Conservation (phyloP, 2,113 vertebrate genomes). For the Eubucco bourcierii region DNA sequence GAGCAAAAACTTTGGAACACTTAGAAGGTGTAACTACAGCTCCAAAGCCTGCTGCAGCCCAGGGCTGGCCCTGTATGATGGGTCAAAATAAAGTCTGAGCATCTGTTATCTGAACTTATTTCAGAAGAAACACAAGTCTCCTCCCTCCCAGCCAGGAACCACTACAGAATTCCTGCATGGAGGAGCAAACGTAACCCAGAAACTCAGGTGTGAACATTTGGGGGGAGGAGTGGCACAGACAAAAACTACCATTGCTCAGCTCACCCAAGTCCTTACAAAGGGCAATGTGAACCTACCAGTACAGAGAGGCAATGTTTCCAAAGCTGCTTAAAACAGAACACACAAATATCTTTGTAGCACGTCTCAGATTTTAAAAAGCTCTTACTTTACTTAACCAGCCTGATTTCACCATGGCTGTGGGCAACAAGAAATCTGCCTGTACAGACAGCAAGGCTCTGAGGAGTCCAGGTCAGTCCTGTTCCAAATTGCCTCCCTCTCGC, state of each 20-base stretch:
- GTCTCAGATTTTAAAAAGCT: background rate
- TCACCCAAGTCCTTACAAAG: background rate
- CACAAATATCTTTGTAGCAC: background rate
- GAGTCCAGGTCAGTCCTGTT: background rate
- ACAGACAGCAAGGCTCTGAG: background rate
- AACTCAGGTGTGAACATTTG: rapidly evolving
- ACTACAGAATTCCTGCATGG: background rate
- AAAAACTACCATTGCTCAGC: background rate
- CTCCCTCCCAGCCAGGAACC: background rate
- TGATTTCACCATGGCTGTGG: background rate
- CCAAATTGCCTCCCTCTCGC: rapidly evolving
- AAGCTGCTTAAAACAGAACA: background rate
- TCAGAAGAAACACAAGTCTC: background rate
- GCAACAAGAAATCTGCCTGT: background rate
- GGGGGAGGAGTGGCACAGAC: background rate
- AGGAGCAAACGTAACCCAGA: rapidly evolving
- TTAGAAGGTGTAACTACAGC: background rate
- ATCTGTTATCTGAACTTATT: background rate
- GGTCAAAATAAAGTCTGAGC: background rate
- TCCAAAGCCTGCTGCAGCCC: background rate
- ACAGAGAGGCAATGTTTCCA: rapidly evolving
- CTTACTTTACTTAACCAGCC: background rate
- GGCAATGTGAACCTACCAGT: background rate
- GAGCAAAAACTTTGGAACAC: background rate
- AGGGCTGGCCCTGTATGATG: background rate